Evolutionary conservation across 2,797 vertebrate genomes (phyloP).

Genomic region (Microctenopoma lineatum): DNA sequence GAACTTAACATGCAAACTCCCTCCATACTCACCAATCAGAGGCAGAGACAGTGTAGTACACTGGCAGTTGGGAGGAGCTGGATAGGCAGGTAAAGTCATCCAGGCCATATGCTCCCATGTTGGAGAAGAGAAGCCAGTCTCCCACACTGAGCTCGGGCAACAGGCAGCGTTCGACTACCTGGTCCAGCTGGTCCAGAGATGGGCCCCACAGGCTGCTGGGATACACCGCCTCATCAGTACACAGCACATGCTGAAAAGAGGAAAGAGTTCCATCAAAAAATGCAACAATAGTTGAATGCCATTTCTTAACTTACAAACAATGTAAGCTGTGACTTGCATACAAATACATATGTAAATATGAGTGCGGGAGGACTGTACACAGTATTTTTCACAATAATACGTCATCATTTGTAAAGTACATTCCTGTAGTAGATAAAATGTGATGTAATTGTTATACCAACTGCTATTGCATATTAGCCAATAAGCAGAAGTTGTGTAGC

Average conservation of each 20-base stretch:
- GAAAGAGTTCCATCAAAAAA: background rate
- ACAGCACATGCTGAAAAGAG: slow-evolving; percentile 65
- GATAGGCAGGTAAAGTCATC: slow-evolving; percentile 86
- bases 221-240: slow-evolving; percentile 87
- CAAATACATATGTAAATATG: too few relatives aligned
- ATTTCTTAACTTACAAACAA: too few relatives aligned
- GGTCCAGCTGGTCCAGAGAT: slow-evolving; percentile 94
- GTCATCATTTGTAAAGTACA: background rate
- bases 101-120: slow-evolving; percentile 92
- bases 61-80: slow-evolving; percentile 85
- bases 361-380: too few relatives aligned
- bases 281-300: background rate
- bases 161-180: slow-evolving; percentile 94
- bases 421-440: background rate
- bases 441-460: too few relatives aligned
- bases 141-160: slow-evolving; percentile 94
- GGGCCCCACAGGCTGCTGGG: slow-evolving; percentile 98
- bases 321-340: too few relatives aligned
- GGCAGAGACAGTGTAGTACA: slow-evolving; percentile 95
- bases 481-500: too few relatives aligned
- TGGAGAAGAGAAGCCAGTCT: slow-evolving; percentile 97
- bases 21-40: slow-evolving; percentile 90
- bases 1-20: background rate
- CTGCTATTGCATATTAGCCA: too few relatives aligned
- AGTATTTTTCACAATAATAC: background rate